phyloP scores from a whole-genome alignment of 2,797 vertebrate genomes.

The Squalus acanthias region DNA sequence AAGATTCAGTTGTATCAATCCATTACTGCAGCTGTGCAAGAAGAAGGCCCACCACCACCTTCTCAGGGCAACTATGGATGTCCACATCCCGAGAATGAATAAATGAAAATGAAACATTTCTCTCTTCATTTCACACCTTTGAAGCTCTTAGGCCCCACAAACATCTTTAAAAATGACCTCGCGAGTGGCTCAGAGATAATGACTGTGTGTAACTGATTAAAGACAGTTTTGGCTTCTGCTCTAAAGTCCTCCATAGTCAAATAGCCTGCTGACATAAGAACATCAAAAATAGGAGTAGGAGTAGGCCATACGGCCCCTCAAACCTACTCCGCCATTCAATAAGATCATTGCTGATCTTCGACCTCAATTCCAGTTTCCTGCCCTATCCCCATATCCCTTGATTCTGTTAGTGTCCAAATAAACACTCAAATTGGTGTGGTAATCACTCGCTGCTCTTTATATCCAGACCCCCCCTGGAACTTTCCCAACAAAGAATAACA shows the following conservation, averaged over 20 bases:
- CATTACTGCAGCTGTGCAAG: not conserved
- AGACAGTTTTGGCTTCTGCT: not conserved
- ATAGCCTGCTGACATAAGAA: not conserved
- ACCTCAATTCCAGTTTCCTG: too few species aligned
- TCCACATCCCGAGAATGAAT: not conserved
- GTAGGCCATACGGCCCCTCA: too few species aligned
- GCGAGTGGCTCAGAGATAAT: not conserved
- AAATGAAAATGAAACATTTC: not conserved
- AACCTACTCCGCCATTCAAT: too few species aligned
- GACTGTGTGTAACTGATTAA: not conserved
- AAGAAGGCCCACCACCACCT: not conserved
- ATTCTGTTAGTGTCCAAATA: not conserved
- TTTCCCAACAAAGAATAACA: not conserved
- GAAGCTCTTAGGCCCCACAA: not conserved
- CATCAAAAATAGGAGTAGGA: not conserved
- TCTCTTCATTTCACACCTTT: not conserved
- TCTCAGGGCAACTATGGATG: not conserved
- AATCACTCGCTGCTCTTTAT: not conserved
- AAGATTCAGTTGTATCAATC: not conserved
- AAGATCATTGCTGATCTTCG: too few species aligned
- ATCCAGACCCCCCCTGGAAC: not conserved
- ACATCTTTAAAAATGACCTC: not conserved
- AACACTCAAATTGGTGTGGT: not conserved
- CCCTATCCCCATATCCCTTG: too few species aligned
- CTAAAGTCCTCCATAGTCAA: not conserved